Evolutionary conservation across 2,888 invertebrate species (phyloP), one percentile per base, ranked within the genome.

Genomic region (Sphecodes monilicornis): DNA sequence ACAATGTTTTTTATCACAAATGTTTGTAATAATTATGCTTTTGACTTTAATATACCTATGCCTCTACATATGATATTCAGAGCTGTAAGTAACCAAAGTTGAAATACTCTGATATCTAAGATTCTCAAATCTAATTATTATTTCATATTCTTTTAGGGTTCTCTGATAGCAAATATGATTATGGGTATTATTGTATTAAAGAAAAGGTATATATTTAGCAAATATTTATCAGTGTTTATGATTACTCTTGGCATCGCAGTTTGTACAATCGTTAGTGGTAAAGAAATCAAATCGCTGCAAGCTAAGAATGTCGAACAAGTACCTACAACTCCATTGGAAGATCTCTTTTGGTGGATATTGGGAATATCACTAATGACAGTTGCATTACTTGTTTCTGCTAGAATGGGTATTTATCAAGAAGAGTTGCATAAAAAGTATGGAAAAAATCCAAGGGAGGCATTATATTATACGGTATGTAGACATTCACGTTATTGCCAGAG

Each of bases 11-110:
- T 99, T 95, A 95, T 98, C 0, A 97, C 98, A 26, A 99, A 98
- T 94, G 98, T 99, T 0, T 97, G 97, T 86, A 98, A 98, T 93
- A 99, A 99, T 94, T 98, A 98, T 96, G 99, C 99, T 0, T 98
- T 99, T 92, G 97, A 98, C 94, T 99, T 98, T 93, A 98, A 99
- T 94, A 99, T 99, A 92, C 97, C 99, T 0, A 99, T 99, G 97
- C 99, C 99, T 0, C 95, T 99, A 70, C 99, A 99, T 94, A 99
- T 99, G 98, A 99, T 99, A 94, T 99, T 99, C 95, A 96, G 99
- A 96, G 97, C 99, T 80, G 98, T 98, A 95, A 96, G 96, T 95
- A 79, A 76, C 70, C 68, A 11, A 18, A n/a, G n/a, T 8, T 8
- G 16, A 36, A 41, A 41, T 78, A 71, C 60, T 22, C 18, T 11